Conservation (phyloP, 2,797 vertebrate genomes). For the Poeciliopsis paucimaculata region DNA sequence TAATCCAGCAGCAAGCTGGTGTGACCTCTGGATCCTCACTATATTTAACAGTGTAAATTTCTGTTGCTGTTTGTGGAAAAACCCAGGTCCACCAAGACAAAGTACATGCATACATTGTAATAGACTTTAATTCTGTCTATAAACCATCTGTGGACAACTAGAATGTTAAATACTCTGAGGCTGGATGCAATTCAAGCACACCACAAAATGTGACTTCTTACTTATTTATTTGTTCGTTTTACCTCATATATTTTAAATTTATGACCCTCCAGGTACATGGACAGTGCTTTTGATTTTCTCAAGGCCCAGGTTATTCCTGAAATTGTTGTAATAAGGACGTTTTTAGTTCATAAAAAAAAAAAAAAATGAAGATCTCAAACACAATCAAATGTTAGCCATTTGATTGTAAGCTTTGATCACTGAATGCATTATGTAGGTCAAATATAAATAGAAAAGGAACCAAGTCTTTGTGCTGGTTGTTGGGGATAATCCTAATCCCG, state of each 20-base stretch:
- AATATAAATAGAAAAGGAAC: background rate
- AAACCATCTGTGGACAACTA: background rate
- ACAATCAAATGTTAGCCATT: background rate
- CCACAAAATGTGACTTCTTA: background rate
- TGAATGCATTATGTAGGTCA: background rate
- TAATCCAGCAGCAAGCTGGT: background rate
- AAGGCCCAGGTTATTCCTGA: background rate
- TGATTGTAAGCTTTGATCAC: background rate
- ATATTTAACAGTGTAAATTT: background rate
- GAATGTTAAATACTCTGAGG: background rate
- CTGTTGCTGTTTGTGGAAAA: background rate
- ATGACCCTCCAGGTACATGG: background rate
- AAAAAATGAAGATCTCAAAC: background rate
- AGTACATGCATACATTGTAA: background rate
- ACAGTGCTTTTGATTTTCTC: background rate
- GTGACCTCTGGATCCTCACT: background rate
- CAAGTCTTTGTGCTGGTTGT: background rate
- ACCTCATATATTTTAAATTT: background rate
- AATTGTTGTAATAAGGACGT: background rate
- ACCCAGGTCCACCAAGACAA: background rate
- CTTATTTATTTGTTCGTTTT: background rate
- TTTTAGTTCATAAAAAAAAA: background rate
- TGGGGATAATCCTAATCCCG: conserved; percentile 1
- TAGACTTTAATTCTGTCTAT: background rate
- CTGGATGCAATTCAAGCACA: background rate